Evolutionary conservation across 1,140 invertebrate species (phyloP), one percentile per base, ranked within the genome.

Genomic region (Drosophila triauraria): DNA sequence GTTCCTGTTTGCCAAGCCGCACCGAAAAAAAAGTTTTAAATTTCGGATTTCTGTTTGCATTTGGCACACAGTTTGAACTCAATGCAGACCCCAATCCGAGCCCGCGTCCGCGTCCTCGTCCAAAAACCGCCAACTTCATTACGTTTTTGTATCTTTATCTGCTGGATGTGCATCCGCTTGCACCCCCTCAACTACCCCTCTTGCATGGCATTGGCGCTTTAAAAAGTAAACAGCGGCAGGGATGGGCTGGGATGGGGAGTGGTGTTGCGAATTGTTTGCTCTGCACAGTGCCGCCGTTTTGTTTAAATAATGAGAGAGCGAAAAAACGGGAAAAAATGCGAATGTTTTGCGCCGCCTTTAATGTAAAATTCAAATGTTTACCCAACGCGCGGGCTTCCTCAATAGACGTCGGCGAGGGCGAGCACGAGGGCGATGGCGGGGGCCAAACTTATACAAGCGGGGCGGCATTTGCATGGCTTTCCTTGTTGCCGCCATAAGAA

Each of bases 361-460:
- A 90, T 90, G 85, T 90, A 85, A 90, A 90, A 90, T 90, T 90
- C 86, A 90, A 90, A 90, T 90, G 85, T 90, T 90, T 90, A 90
- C 85, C 71, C 78, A 54, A 90, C 75, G 78, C 79, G 63, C 68
- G 43, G 81, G 81, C 85, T 91, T 85, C 81, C 86, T 80, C 80
- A 74, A 77, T 62, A 71, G 71, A 47, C 57, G 30, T 25, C 25
- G 13, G 27, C 4, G 38, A 27, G 9, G 15, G 27, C 35, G 7
- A 27, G 35, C 40, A 6, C 5, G 30, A 6, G 12, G 44, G 38
- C 43, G n/a, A 3, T 15, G 46, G 60, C 51, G 15, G 70, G 40
- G 58, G 44, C 54, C 30, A 56, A 57, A 78, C 78, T 85, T 85
- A 85, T 86, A 85, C 82, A 78, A 78, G 64, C 63, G 79, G 67